Evolutionary conservation across 1,140 invertebrate species (phyloP).

Genomic region (Drosophila kohkoa): DNA sequence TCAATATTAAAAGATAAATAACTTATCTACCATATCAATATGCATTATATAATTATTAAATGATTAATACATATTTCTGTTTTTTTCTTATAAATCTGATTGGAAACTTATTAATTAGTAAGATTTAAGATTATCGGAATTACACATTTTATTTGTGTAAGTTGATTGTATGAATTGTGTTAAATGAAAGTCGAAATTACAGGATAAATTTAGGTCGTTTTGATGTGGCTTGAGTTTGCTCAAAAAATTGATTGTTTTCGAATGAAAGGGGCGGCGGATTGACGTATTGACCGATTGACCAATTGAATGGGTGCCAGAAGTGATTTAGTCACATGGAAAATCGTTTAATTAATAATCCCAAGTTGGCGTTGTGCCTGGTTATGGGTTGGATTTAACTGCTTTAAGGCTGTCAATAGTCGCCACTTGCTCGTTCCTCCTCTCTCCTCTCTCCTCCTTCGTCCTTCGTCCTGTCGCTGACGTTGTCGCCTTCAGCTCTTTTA

Average conservation of each 20-base stretch:
- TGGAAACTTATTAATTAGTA: too few species aligned
- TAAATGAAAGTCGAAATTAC: too few species aligned
- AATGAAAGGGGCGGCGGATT: too few species aligned
- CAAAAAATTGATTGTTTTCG: not conserved
- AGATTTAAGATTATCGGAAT: too few species aligned
- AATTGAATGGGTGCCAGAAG: slow-evolving; percentile 12
- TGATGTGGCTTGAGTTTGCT: not conserved
- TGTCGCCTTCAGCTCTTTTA: slow-evolving; percentile 55
- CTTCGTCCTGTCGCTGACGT: slow-evolving; percentile 12
- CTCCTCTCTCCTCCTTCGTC: not conserved
- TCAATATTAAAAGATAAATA: too few species aligned
- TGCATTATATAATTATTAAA: too few species aligned
- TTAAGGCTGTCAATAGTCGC: slow-evolving; percentile 13
- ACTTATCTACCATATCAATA: too few species aligned
- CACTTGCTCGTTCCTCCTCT: not conserved
- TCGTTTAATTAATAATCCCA: slow-evolving; percentile 44
- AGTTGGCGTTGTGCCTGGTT: slow-evolving; percentile 25
- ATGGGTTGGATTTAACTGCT: slow-evolving; percentile 26
- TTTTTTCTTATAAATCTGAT: too few species aligned
- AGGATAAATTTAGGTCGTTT: too few species aligned
- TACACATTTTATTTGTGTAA: too few species aligned
- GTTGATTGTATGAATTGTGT: too few species aligned
- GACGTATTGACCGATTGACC: slow-evolving; percentile 2
- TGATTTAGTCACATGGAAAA: slow-evolving; percentile 46
- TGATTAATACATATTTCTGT: too few species aligned